Evolutionary conservation across 2,888 invertebrate species (phyloP).

Genomic region (Himalopsyche kuldschensis): DNA sequence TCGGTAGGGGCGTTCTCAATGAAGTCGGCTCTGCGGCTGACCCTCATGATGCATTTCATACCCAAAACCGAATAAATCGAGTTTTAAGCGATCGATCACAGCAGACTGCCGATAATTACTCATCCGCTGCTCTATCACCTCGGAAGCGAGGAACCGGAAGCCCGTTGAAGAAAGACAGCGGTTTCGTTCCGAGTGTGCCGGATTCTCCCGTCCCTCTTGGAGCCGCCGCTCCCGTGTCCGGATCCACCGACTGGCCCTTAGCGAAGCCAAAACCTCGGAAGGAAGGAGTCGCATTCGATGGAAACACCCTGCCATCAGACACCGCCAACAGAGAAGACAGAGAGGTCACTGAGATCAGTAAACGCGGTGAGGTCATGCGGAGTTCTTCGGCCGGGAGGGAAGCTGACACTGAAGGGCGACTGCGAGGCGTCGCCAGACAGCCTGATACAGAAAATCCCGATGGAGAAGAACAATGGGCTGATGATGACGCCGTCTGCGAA

Average conservation of each 20-base stretch:
- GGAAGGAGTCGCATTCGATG: constrained; percentile 44
- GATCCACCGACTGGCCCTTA: constrained; percentile 47
- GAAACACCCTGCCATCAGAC: constrained; percentile 36
- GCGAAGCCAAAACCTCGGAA: constrained; percentile 46
- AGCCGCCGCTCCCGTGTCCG: constrained; percentile 45
- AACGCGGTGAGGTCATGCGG: constrained; percentile 44
- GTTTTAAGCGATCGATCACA: constrained; percentile 55
- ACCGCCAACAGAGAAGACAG: constrained; percentile 50
- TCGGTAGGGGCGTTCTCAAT: constrained; percentile 48
- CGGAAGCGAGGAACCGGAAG: constrained; percentile 32
- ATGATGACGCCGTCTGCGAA: constrained; percentile 43
- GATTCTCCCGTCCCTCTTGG: constrained; percentile 56
- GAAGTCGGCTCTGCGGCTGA: constrained; percentile 41
- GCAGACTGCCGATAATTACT: constrained; percentile 43
- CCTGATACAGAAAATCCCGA: constrained; percentile 26
- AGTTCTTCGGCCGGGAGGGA: constrained; percentile 24
- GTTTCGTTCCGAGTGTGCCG: constrained; percentile 40
- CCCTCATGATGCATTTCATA: constrained; percentile 42
- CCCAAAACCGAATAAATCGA: constrained; percentile 51
- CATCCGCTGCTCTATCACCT: constrained; percentile 20
- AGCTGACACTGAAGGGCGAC: constrained; percentile 28
- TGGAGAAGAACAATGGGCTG: constrained; percentile 31
- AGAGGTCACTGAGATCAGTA: constrained; percentile 60
- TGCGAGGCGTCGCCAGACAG: constrained; percentile 4
- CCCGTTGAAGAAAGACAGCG: constrained; percentile 42